Evolutionary conservation across 1,140 invertebrate genomes (phyloP), one percentile per base, ranked within the genome.

Genomic region (Helicoverpa armigera): DNA sequence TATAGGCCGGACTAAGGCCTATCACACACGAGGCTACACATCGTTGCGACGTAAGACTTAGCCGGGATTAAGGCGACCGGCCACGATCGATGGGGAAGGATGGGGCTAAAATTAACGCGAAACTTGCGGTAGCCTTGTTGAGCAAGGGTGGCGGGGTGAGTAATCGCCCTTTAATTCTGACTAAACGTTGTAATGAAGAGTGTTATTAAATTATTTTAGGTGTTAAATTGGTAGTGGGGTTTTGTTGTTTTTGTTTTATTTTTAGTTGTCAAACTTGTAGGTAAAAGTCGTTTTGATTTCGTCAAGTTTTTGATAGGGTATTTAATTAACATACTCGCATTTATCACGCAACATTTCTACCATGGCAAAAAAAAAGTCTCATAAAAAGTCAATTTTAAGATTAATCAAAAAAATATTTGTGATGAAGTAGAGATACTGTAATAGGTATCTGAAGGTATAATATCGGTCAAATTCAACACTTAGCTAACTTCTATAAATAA

Each of bases 71-170:
- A 11, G 35, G 12, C n/a, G 50, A 50, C 13, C 10, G 18, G 12
- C 74, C 60, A 67, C 75, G 75, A 77, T 77, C 75, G 75, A 77
- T 77, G 75, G 61, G 16, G 14, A 53, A 51, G 61, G 61, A 50
- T 31, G n/a, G 14, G 54, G 48, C 23, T 67, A 65, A 77, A 77
- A 77, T 77, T 77, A 77, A 77, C 75, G 50, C 75, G 3, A 63
- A 31, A 50, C 61, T 77, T 77, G 75, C 43, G 75, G 75, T 67
- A 12, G 48, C 75, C 60, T 16, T 31, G 75, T 77, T 77, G 29
- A 54, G 56, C n/a, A 63, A 43, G 18, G 61, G 13, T 31, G 48
- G 69, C 23, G 13, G 69, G 54, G 50, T 72, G 65, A 69, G 43
- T 69, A 69, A 69, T 72, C 29, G 48, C 14, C 69, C 53, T 72